A percentile compares a stretch with the other conserved stretches of the same genome.
Conservation (phyloP, 30 jellyfish, hydroid and myxozoan species). For the Calvadosia cruxmelitensis region DNA sequence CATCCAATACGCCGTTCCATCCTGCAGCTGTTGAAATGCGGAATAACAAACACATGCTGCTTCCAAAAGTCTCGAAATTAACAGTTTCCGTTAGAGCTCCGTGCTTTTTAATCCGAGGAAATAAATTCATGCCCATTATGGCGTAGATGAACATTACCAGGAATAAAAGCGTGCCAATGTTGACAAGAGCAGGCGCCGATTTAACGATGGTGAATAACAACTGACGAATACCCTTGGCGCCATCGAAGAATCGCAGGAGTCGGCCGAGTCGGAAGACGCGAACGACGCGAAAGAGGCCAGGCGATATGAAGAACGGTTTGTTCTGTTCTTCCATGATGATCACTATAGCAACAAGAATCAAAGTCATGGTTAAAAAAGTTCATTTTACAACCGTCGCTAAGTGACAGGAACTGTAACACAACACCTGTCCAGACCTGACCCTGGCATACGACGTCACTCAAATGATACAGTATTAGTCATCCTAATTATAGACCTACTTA, state of each 20-base stretch:
- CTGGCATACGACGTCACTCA: too few relatives aligned
- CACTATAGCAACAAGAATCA: slow-evolving; percentile 32
- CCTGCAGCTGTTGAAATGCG: slow-evolving; percentile 98
- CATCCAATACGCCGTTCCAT: slow-evolving; percentile 91
- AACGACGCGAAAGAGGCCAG: slow-evolving; percentile 88
- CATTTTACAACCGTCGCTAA: too few relatives aligned
- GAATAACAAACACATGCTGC: slow-evolving; percentile 87
- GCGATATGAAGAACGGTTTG: slow-evolving; percentile 54
- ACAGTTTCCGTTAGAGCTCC: slow-evolving; percentile 71
- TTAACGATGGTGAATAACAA: slow-evolving; percentile 79
- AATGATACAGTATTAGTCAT: too few relatives aligned
- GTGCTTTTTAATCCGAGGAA: slow-evolving; percentile 41
- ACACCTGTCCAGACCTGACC: too few relatives aligned
- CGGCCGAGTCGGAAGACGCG: slow-evolving; percentile 92
- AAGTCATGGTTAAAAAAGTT: too few relatives aligned
- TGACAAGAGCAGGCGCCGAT: slow-evolving; percentile 90
- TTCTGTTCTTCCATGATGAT: slow-evolving; percentile 41
- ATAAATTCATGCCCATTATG: slow-evolving; percentile 82
- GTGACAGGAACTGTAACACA: too few relatives aligned
- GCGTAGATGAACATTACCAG: slow-evolving; percentile 84
- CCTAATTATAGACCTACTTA: too few relatives aligned
- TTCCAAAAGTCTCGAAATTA: slow-evolving; percentile 79
- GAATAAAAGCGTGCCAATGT: slow-evolving; percentile 83
- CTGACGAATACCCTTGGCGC: slow-evolving; percentile 83
- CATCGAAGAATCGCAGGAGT: slow-evolving; percentile 92